Evolutionary conservation across 2,888 invertebrate species (phyloP).

Genomic region (Hipparchia sbordonii): DNA sequence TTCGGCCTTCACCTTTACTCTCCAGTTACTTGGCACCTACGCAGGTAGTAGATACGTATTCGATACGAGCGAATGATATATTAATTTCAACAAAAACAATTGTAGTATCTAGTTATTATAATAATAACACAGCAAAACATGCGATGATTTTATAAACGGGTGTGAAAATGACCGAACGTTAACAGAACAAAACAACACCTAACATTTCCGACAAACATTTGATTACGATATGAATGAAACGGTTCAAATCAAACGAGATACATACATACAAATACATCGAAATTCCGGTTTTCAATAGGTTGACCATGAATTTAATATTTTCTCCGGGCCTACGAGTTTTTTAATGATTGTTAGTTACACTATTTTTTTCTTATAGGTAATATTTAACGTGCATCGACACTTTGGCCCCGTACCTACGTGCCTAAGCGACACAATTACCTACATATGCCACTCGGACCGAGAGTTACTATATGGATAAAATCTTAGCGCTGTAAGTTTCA

Average conservation of each 20-base stretch:
- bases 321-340: not conserved
- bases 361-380: too few relatives aligned
- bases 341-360: not conserved
- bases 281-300: conserved; percentile 20
- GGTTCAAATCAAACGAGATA: conserved; percentile 29
- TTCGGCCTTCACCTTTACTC: too few relatives aligned
- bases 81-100: conserved; percentile 2
- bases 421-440: too few relatives aligned
- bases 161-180: conserved; percentile 30
- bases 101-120: not conserved
- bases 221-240: conserved; percentile 33
- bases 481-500: too few relatives aligned
- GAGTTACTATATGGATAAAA: too few relatives aligned
- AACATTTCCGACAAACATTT: conserved; percentile 37
- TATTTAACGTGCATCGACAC: too few relatives aligned
- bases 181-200: conserved; percentile 30
- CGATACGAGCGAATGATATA: not conserved
- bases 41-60: not conserved
- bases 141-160: conserved; percentile 20
- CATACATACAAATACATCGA: conserved; percentile 1
- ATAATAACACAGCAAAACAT: conserved; percentile 16
- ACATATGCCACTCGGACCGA: too few relatives aligned
- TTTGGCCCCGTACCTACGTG: too few relatives aligned
- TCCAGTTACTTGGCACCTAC: too few relatives aligned
- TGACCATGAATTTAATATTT: not conserved